Base-by-base conservation (phyloP, 2,797 vertebrate genomes). In the Morelia viridis region DNA sequence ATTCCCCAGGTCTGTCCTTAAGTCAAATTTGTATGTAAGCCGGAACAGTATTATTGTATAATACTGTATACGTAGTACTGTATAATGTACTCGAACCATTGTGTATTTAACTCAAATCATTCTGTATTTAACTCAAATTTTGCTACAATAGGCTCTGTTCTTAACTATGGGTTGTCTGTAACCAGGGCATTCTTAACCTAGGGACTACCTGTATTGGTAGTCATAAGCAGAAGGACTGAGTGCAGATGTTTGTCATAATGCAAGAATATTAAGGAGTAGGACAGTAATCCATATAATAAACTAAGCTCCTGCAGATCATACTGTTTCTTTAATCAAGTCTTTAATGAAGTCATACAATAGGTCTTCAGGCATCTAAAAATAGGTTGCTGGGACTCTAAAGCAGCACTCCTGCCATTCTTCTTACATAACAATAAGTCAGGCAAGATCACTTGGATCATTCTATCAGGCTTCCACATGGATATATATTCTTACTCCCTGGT, bases 351-450 rank as follows among this genome's bases (percentile, higher is more conserved):
- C 41, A 87, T 71, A n/a, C 41, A 86, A 28, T n/a, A 64, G 61
- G 22, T 61, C 62, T 92, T 92, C 83, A 86, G 83, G 64, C 88
- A 92, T 86, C 91, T 92, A 90, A 92, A 92, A 92, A 90, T 87
- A 89, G 64, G 1, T 61, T 71, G 62, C 64, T 5, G 12, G 87
- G 91, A 76, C 13, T 86, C 83, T 71, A 92, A 89, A 86, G 56
- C 50, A 7, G 19, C 15, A 8, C 6, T 58, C 56, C 56, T 76
- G 88, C 28, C 64, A 76, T 53, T 92, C 35, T 87, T 80, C 24
- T 58, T 68, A 89, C 61, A 13, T 85, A 76, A 64, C 0, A 22
- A 62, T 28, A 85, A 22, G 1, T 56, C 35, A 86, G 28, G 53
- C 19, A 86, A 17, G 13, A 61, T 90, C 86, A 85, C n/a, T 41